A percentile compares a stretch with the other conserved stretches of the same genome.
Conservation (phyloP, 2,888 invertebrate species). For the Nephrotoma appendiculata region DNA sequence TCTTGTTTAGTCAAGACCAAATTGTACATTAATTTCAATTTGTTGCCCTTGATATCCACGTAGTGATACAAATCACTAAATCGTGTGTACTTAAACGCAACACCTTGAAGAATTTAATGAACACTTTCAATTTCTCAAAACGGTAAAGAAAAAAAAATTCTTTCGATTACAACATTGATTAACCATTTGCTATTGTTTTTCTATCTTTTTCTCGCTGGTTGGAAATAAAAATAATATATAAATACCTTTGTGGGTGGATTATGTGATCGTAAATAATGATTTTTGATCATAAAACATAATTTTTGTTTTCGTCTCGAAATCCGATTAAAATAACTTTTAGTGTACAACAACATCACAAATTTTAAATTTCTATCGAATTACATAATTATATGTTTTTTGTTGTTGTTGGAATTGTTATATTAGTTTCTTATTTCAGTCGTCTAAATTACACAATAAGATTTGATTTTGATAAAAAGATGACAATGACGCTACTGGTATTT, state of each 20-base stretch:
- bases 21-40: neutral
- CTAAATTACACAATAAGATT: neutral
- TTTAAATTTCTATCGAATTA: neutral
- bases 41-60: neutral
- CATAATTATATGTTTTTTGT: neutral
- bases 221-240: neutral
- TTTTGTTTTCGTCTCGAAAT: neutral
- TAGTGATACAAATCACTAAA: neutral
- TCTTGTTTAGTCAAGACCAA: neutral
- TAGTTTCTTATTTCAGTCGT: neutral
- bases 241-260: neutral
- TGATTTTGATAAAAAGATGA: neutral
- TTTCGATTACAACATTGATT: neutral
- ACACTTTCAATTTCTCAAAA: neutral
- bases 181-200: neutral
- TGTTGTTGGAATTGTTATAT: neutral
- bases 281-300: neutral
- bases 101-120: neutral
- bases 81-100: neutral
- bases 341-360: neutral
- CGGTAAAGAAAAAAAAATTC: neutral
- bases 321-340: neutral
- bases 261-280: neutral
- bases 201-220: neutral
- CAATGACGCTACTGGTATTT: neutral